Percentiles rank a stretch among this genome's conserved stretches.
Evolutionary conservation across 2,113 vertebrate species (phyloP).

Genomic region (Python bivittatus): DNA sequence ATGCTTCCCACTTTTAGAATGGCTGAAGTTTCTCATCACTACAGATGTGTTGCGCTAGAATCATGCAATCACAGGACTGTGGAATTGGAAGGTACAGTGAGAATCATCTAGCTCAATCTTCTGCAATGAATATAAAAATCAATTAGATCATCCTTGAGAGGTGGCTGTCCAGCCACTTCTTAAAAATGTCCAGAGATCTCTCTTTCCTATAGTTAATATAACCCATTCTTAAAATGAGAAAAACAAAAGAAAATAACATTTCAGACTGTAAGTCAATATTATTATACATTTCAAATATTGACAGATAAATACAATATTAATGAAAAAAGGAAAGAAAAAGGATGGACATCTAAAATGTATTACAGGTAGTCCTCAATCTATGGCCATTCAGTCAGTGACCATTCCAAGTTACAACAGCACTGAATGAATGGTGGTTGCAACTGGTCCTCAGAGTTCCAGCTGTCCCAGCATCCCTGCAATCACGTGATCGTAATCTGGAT

Average conservation of each 20-base stretch:
- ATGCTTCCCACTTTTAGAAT: background rate
- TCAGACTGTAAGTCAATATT: background rate
- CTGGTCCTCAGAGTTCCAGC: too few relatives aligned
- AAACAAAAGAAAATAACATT: background rate
- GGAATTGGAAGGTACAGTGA: background rate
- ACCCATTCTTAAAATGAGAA: background rate
- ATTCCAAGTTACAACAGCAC: too few relatives aligned
- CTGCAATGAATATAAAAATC: background rate
- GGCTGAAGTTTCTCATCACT: too few relatives aligned
- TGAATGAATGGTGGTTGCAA: too few relatives aligned
- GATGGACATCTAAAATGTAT: background rate
- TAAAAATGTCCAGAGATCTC: background rate
- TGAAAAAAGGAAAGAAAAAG: background rate
- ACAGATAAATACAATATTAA: background rate
- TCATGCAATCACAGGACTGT: background rate
- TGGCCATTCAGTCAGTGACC: too few relatives aligned
- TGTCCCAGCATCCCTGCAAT: too few relatives aligned
- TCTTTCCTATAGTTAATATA: background rate
- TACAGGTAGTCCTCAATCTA: too few relatives aligned
- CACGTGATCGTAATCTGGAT: too few relatives aligned
- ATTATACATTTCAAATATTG: background rate
- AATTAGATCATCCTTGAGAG: background rate
- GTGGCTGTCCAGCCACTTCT: background rate
- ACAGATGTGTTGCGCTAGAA: background rate
- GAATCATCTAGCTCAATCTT: background rate